Evolutionary conservation across 37 sponge, comb jelly and placozoan species (phyloP).

Genomic region (Tethya wilhelma): DNA sequence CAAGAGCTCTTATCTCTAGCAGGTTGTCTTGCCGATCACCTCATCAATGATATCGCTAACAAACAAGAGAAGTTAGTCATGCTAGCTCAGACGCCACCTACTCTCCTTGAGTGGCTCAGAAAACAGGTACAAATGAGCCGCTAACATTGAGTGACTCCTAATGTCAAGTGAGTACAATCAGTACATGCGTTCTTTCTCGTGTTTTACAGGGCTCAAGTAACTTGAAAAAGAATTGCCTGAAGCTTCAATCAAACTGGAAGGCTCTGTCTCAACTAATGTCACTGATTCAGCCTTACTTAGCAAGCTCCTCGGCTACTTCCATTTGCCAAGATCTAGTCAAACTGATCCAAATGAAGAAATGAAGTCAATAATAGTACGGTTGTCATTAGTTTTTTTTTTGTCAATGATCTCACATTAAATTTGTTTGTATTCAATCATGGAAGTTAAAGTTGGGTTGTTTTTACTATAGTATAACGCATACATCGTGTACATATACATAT

Average conservation of each 20-base stretch:
- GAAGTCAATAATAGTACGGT: too few species aligned
- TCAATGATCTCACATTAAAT: too few species aligned
- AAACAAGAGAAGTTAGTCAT: constrained; percentile 25
- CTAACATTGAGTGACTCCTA: neutral
- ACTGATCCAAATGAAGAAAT: constrained; percentile 1
- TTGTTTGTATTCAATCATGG: too few species aligned
- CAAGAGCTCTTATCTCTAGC: constrained; percentile 22
- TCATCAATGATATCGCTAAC: constrained; percentile 23
- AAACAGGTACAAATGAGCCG: constrained; percentile 59
- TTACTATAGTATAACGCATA: too few species aligned
- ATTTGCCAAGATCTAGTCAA: neutral
- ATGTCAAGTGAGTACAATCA: neutral
- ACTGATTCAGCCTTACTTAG: constrained; percentile 32
- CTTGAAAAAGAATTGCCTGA: neutral
- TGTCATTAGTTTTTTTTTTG: too few species aligned
- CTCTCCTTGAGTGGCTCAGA: constrained; percentile 46
- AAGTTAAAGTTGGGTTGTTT: too few species aligned
- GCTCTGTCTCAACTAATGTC: constrained; percentile 28
- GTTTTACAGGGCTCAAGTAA: constrained; percentile 10
- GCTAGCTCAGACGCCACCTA: constrained; percentile 53
- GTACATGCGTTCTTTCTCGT: neutral
- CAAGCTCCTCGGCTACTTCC: neutral
- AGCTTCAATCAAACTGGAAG: constrained; percentile 25
- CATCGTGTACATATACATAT: too few species aligned
- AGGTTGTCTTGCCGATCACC: constrained; percentile 25